Percentiles rank a stretch among this genome's conserved stretches.
These are phyloP conservation scores for Helobdella robusta DNA, from an alignment of 2,888 invertebrate species.

Conservation along the genomic window DNA sequence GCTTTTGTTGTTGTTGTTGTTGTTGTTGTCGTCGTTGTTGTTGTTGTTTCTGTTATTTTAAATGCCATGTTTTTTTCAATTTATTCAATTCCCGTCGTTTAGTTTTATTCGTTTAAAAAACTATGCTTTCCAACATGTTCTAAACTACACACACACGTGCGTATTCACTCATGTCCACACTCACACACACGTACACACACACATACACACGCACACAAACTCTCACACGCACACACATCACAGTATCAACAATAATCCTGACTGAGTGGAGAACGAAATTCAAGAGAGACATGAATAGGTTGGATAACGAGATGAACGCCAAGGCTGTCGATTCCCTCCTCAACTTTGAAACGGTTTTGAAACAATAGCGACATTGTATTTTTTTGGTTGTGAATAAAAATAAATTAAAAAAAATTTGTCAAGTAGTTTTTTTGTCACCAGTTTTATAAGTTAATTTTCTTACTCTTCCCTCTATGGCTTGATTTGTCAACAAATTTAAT, in stretches of 20 bases:
- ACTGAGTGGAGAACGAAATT: constrained; percentile 97
- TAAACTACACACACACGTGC: not conserved
- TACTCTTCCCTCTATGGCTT: no score
- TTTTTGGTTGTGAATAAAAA: not conserved
- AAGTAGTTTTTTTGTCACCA: no score
- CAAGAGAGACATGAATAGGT: constrained; percentile 81
- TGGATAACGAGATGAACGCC: constrained; percentile 83
- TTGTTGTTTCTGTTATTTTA: no score
- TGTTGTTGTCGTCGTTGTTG: not conserved
- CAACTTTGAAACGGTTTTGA: constrained; percentile 90
- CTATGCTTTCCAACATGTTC: not conserved
- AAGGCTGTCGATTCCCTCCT: constrained; percentile 87
- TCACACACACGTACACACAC: not conserved
- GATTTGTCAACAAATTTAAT: no score
- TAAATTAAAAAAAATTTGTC: not conserved
- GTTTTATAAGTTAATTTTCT: no score
- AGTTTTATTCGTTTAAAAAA: not conserved
- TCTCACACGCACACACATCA: not conserved
- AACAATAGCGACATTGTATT: not conserved
- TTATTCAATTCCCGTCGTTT: not conserved
- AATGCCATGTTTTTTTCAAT: no score
- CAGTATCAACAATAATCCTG: constrained; percentile 74
- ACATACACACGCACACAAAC: not conserved
- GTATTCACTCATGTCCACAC: not conserved
- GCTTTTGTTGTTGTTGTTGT: not conserved